phyloP scores from a whole-genome alignment of 2,113 vertebrate species.

The Diadophis punctatus region DNA sequence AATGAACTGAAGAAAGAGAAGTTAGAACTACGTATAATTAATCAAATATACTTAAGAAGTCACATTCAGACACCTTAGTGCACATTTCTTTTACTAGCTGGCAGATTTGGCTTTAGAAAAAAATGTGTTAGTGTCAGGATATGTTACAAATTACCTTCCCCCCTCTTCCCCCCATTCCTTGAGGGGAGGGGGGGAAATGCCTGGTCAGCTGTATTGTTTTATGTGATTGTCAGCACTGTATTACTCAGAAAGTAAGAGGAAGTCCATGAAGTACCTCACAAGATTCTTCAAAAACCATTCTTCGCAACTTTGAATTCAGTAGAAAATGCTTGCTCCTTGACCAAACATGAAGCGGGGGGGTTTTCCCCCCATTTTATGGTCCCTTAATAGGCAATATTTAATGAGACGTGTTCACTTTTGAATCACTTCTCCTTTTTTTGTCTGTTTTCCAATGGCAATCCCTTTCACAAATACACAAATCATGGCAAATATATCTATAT shows the following conservation, averaged over 20 bases:
- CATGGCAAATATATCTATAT: background rate
- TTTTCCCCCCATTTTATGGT: slow-evolving; percentile 39
- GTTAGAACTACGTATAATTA: slow-evolving; percentile 82
- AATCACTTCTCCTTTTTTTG: slow-evolving; percentile 3
- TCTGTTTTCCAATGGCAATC: slow-evolving; percentile 32
- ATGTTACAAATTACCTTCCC: slow-evolving; percentile 76
- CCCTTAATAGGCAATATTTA: slow-evolving; percentile 24
- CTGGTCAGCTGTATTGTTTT: slow-evolving; percentile 81
- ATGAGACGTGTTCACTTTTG: slow-evolving; percentile 34
- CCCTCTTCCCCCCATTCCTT: background rate
- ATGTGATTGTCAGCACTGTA: slow-evolving; percentile 80
- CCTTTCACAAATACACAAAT: slow-evolving; percentile 12
- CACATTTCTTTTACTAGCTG: slow-evolving; percentile 82
- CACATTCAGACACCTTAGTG: slow-evolving; percentile 82
- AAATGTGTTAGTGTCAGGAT: slow-evolving; percentile 72
- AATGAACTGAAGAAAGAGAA: slow-evolving; percentile 79
- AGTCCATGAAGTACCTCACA: slow-evolving; percentile 76
- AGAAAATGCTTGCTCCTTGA: slow-evolving; percentile 78
- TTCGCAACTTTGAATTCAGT: slow-evolving; percentile 59
- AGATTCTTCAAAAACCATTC: slow-evolving; percentile 57
- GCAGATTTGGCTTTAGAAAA: slow-evolving; percentile 68
- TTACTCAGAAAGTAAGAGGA: slow-evolving; percentile 89
- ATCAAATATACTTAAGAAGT: slow-evolving; percentile 86
- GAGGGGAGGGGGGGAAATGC: slow-evolving; percentile 57
- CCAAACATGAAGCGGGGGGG: slow-evolving; percentile 51